Percentiles rank a stretch among this genome's conserved stretches.
Evolutionary conservation across 2,797 vertebrate genomes (phyloP).

Genomic region (Poeciliopsis presidionis): DNA sequence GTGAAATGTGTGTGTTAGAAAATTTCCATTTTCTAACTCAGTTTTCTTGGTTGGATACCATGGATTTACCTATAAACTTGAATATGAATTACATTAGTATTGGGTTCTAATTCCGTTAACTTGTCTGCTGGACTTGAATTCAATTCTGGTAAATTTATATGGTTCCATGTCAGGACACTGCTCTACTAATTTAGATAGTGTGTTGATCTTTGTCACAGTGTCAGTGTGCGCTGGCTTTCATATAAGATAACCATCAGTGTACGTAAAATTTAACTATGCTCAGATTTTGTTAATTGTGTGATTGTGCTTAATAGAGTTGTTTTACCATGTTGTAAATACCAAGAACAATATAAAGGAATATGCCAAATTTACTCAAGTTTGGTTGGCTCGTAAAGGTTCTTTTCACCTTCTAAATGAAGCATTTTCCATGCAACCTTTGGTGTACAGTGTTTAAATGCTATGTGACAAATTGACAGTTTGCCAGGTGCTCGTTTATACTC

Average conservation of each 20-base stretch:
- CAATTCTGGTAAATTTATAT: not conserved
- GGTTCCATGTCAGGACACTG: not conserved
- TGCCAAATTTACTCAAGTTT: not conserved
- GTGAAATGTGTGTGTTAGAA: slow-evolving; percentile 2
- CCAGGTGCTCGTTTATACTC: no score
- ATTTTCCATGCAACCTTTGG: not conserved
- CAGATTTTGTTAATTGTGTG: not conserved
- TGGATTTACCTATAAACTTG: not conserved
- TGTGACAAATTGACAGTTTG: not conserved
- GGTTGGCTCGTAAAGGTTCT: not conserved
- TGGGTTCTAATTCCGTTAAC: not conserved
- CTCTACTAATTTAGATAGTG: slow-evolving; percentile 4
- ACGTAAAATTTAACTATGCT: slow-evolving; percentile 10
- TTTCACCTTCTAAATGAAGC: slow-evolving; percentile 18
- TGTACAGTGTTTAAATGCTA: not conserved
- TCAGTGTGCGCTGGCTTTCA: not conserved
- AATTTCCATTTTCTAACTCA: not conserved
- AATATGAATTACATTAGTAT: not conserved
- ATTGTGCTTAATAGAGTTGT: not conserved
- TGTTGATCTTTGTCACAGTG: not conserved
- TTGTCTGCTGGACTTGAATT: slow-evolving; percentile 7
- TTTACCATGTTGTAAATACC: slow-evolving; percentile 18
- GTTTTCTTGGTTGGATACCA: no score
- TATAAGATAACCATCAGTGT: slow-evolving; percentile 22
- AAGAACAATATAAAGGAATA: not conserved